Evolutionary conservation across 2,113 vertebrate genomes (phyloP).

Genomic region (Morone saxatilis): DNA sequence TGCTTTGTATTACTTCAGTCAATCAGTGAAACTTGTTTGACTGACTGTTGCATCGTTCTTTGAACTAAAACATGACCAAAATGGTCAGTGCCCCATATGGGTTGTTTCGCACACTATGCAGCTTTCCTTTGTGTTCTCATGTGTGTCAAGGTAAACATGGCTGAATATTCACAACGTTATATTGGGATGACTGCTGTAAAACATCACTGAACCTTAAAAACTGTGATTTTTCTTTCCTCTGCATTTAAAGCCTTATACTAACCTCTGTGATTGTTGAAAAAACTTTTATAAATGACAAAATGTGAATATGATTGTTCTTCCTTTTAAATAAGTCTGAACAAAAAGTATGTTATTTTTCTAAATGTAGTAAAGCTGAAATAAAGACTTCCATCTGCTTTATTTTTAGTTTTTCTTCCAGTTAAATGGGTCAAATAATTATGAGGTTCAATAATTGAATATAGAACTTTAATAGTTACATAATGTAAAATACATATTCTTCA

Average conservation of each 20-base stretch:
- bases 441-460: slow-evolving; percentile 28
- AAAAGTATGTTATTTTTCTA: background rate
- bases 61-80: slow-evolving; percentile 1
- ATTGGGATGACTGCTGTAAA: background rate
- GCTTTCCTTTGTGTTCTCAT: background rate
- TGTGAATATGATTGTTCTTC: slow-evolving; percentile 1
- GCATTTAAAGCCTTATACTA: slow-evolving; percentile 10
- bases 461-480: slow-evolving; percentile 50
- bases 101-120: background rate
- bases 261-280: background rate
- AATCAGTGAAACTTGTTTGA: background rate
- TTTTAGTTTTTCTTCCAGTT: background rate
- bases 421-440: background rate
- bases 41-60: background rate
- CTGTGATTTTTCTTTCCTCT: background rate
- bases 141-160: background rate
- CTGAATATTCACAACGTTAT: slow-evolving; percentile 12
- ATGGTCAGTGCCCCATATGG: background rate
- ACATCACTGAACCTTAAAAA: background rate
- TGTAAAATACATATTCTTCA: background rate
- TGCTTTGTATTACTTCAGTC: background rate
- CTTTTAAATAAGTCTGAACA: background rate
- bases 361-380: background rate
- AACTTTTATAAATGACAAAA: background rate
- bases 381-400: background rate